Conservation (phyloP, 1,140 invertebrate genomes). For the Leucophenga varia region DNA sequence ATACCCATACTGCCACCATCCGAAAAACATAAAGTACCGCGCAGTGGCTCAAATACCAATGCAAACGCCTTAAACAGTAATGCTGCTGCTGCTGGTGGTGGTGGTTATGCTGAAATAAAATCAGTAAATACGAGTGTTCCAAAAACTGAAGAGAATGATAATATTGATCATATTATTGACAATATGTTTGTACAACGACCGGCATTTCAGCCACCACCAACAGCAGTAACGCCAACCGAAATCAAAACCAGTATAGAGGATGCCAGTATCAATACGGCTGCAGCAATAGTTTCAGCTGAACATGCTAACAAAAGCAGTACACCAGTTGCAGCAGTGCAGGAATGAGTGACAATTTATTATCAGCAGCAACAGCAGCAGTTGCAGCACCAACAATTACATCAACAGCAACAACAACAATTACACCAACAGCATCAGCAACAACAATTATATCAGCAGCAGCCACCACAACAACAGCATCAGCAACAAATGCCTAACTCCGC, state of each 20-base stretch:
- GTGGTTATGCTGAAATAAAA: conserved; percentile 1
- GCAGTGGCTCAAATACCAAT: background rate
- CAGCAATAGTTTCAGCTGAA: conserved; percentile 9
- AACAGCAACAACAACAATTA: conserved; percentile 17
- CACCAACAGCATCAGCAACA: conserved; percentile 29
- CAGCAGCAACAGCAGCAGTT: conserved; percentile 5
- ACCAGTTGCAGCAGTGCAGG: conserved; percentile 28
- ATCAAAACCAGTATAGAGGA: no score
- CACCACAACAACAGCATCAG: conserved; percentile 22
- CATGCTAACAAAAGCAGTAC: conserved; percentile 11
- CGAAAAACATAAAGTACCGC: conserved; percentile 43
- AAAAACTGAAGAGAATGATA: conserved; percentile 44
- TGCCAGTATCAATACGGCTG: conserved; percentile 1
- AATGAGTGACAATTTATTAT: conserved; percentile 33
- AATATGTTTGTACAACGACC: conserved; percentile 65
- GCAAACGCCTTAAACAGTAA: background rate
- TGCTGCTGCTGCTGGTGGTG: background rate
- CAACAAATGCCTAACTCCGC: conserved; percentile 15
- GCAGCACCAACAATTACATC: conserved; percentile 1
- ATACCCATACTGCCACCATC: conserved; percentile 57
- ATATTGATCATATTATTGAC: conserved; percentile 64
- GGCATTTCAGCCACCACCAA: conserved; percentile 42
- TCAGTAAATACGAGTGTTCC: background rate
- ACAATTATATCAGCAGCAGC: conserved; percentile 16
- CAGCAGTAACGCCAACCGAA: conserved; percentile 3